These are phyloP conservation scores for Pseudomyrmex cubaensis DNA, from an alignment of 1,140 invertebrate species.

Conservation along the genomic window DNA sequence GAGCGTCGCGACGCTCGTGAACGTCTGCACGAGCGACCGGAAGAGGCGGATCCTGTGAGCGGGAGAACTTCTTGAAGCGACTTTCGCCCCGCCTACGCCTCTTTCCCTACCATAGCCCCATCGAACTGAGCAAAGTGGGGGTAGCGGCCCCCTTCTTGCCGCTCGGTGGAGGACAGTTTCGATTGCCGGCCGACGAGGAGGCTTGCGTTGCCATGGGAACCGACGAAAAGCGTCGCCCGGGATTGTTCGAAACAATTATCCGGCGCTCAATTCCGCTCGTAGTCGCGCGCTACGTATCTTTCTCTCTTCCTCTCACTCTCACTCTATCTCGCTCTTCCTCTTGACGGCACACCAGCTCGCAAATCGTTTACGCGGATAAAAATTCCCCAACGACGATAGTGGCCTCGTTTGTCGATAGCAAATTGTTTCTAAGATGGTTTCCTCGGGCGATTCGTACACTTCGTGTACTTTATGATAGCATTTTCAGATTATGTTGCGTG, in stretches of 20 bases:
- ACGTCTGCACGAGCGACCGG: constrained; percentile 54
- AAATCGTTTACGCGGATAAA: constrained; percentile 83
- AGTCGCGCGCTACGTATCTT: constrained; percentile 63
- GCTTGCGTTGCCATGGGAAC: constrained; percentile 81
- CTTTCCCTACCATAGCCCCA: constrained; percentile 60
- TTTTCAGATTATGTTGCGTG: too few relatives aligned
- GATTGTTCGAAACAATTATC: constrained; percentile 86
- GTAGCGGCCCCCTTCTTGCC: constrained; percentile 55
- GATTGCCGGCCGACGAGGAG: constrained; percentile 67
- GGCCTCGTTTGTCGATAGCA: constrained; percentile 39
- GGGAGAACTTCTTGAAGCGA: constrained; percentile 74
- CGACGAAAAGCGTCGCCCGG: constrained; percentile 77
- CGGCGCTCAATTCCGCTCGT: constrained; percentile 83
- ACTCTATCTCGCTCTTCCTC: constrained; percentile 13
- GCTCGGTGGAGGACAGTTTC: constrained; percentile 54
- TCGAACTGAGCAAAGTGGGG: constrained; percentile 58
- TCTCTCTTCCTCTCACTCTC: constrained; percentile 31
- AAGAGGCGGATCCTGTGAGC: constrained; percentile 68
- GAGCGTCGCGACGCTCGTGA: constrained; percentile 56
- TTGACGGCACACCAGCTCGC: constrained; percentile 60
- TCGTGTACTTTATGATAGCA: not conserved
- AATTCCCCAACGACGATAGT: constrained; percentile 71
- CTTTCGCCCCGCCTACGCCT: constrained; percentile 76
- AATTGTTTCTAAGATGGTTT: constrained; percentile 60
- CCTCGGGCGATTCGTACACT: constrained; percentile 1